Evolutionary conservation across 1,140 invertebrate genomes (phyloP), one percentile per base, ranked within the genome.

Genomic region (Calliphora vicina): DNA sequence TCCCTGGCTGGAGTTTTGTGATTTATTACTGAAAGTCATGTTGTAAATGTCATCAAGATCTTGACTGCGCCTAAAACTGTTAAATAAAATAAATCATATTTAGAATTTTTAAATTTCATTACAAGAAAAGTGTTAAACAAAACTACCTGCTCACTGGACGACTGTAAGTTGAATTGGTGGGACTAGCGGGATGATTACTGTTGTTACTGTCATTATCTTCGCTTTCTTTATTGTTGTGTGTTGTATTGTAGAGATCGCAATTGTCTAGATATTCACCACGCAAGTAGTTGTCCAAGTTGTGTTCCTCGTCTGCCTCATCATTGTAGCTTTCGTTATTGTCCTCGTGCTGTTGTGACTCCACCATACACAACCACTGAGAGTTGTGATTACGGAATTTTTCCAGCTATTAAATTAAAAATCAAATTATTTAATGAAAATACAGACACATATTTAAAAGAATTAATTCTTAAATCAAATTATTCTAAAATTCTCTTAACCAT

Each of bases 341-440:
- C 71, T 92, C 89, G 82, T 92, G 92, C 82, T 90, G 89, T 27
- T 90, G 89, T 26, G 92, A 93, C 88, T 96, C 96, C 29, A 99
- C 97, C 95, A 99, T 98, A 86, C 98, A 97, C 74, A 99, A 91
- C 99, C 98, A 99, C 89, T 99, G 97, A 0, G 96, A 96, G 91
- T 99, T 99, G 91, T 99, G 97, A 90, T 96, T 97, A 25, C 97
- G 93, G 90, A 99, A 99, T 86, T 98, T 96, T 91, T 99, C 98
- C 84, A 97, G 93, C 92, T 93, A 67, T n/a, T n/a, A 8, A 84
- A 27, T 15, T 10, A 0, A 81, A 50, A 84, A n/a, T n/a, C n/a
- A n/a, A n/a, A n/a, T n/a, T n/a, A n/a, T n/a, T n/a, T n/a, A n/a
- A n/a, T n/a, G n/a, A n/a, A n/a, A n/a, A n/a, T n/a, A n/a, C n/a